phyloP scores from a whole-genome alignment of 2,797 vertebrate species.

The Anguilla anguilla region DNA sequence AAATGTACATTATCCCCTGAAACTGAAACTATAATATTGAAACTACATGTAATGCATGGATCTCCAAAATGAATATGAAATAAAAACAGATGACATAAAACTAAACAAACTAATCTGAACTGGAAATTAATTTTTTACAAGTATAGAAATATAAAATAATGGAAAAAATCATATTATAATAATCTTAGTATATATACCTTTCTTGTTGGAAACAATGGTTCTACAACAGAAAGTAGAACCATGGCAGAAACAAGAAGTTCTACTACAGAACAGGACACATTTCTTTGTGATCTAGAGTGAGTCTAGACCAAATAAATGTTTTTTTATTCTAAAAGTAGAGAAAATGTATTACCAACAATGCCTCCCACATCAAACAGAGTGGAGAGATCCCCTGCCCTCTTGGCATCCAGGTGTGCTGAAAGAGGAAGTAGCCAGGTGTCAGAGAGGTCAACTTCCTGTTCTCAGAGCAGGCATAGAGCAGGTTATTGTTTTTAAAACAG shows the following conservation, averaged over 20 bases:
- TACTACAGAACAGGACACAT: background rate
- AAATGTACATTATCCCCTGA: background rate
- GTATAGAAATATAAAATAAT: too few relatives aligned
- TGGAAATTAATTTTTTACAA: too few relatives aligned
- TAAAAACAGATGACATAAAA: background rate
- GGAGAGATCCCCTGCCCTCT: slow-evolving; percentile 88
- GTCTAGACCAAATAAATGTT: background rate
- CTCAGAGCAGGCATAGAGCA: background rate
- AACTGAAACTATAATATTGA: background rate
- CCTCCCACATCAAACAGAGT: slow-evolving; percentile 94
- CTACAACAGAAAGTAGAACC: too few relatives aligned
- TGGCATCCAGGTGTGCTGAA: slow-evolving; percentile 85
- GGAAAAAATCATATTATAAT: too few relatives aligned
- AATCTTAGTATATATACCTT: too few relatives aligned
- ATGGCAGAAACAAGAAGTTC: too few relatives aligned
- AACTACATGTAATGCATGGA: background rate
- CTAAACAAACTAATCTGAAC: background rate
- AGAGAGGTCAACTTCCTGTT: background rate
- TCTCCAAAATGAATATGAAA: background rate
- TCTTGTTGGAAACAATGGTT: too few relatives aligned
- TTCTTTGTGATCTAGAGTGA: background rate
- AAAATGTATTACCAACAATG: slow-evolving; percentile 80
- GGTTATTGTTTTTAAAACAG: background rate
- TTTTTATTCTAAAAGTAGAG: slow-evolving; percentile 15
- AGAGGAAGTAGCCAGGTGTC: background rate